Base-by-base conservation (phyloP, 2,113 vertebrate species). In the Seriola aureovittata region DNA sequence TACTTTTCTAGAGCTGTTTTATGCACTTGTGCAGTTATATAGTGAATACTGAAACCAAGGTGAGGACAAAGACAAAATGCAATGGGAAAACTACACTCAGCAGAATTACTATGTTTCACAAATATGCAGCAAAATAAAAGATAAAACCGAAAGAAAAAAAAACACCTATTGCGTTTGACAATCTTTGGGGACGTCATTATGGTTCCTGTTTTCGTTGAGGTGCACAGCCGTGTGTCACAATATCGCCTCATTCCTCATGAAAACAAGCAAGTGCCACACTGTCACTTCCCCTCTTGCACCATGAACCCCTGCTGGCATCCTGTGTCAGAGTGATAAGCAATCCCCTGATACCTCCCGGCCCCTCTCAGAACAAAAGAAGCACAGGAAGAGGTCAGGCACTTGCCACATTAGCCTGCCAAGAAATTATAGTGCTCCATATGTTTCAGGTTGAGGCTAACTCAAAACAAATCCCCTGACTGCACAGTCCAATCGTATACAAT, bases 311-410 rank as follows among this genome's bases (percentile, higher is more conserved):
- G 81, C 83, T 92, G 89, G 88, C 90, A 90, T 94, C 92, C 93
- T 93, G 92, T 90, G 88, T 89, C 89, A 92, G 85, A 85, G 88
- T 86, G 93, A 94, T 95, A 94, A 95, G 92, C 83, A 88, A 89
- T 92, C 92, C 89, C 93, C 74, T 62, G 90, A 91, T 89, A 88
- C 88, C 85, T 85, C 60, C 54, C 60, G 36, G 87, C 80, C 85
- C 86, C 84, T 89, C 68, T 46, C 75, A 70, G 84, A 91, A 93
- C 93, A 93, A 94, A 93, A 90, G 90, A 91, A 84, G 84, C 67
- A 89, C 86, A 82, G 89, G 89, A 93, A 92, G 90, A 87, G 92
- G 87, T 92, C 87, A 91, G 80, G 74, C 85, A 75, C 80, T 90
- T 78, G 88, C 83, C 80, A 84, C 80, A 2, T 79, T 70, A 16